Evolutionary conservation across 2,888 invertebrate species (phyloP), one percentile per base, ranked within the genome.

Genomic region (Flabesymbios commensalis): DNA sequence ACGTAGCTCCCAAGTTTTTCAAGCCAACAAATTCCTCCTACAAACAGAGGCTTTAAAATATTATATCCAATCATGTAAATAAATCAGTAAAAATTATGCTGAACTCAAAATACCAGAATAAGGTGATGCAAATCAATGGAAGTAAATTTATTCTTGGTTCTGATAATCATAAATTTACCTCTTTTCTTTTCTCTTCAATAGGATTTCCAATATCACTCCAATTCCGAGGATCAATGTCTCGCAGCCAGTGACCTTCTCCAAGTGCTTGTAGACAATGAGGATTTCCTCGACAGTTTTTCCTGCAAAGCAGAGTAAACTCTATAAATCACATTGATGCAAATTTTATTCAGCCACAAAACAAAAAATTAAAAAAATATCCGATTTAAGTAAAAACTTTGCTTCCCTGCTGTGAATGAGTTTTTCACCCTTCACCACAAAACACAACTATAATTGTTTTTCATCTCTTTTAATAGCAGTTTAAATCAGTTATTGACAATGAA

Each of bases 1-100:
- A 88, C 1, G 88, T 88, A 17, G 88, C 88, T 53, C 88, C 88
- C 36, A 88, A 81, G 78, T 88, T 88, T 78, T 86, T 86, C 61
- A 88, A 76, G 1, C 88, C 88, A 24, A 86, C 87, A 77, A 86
- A 87, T 31, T 72, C 68, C 33, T 74, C 77, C 74, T 80, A 65
- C 26, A 65, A 61, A 42, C n/a, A 49, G 22, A 31, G 10, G 17
- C 7, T 17, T 45, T 10, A 14, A 45, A 7, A 45, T n/a, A 45
- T 26, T 49, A 26, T 19, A 26, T 19, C 29, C 22, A 10, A 17
- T 14, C 22, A 29, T 26, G 19, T 14, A 7, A 19, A 45, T n/a
- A 45, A 17, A 45, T 10, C 22, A 19, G 14, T 10, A 26, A 49
- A 26, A 26, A 10, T 49, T 17, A 26, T 19, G 7, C 29, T 26